These are phyloP conservation scores for Microctenopoma steveboyesi DNA, from an alignment of 2,797 vertebrate species.

Conservation along the genomic window DNA sequence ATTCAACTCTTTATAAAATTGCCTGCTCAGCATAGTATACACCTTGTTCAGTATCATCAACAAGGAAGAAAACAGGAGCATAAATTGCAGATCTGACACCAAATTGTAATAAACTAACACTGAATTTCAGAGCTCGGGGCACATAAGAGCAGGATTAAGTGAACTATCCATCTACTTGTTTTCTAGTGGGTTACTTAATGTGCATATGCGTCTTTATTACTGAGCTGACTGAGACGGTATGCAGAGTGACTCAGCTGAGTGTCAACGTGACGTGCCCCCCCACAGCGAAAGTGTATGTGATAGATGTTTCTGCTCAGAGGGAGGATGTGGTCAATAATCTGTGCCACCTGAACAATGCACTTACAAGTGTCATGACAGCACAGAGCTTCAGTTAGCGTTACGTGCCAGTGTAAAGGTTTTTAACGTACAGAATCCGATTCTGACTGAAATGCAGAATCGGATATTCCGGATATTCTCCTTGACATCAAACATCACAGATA, in stretches of 20 bases:
- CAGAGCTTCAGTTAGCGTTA: background rate
- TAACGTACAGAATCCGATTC: background rate
- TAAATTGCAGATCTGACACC: background rate
- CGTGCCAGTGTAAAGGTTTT: too few species aligned
- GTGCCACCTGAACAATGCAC: conserved; percentile 23
- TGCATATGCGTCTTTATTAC: background rate
- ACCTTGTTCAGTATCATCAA: too few species aligned
- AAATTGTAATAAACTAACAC: background rate
- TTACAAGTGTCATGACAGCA: background rate
- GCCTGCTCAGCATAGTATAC: too few species aligned
- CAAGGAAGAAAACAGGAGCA: too few species aligned
- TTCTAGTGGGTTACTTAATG: background rate
- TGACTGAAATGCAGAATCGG: background rate
- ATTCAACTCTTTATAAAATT: too few species aligned
- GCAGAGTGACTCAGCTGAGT: conserved; percentile 10
- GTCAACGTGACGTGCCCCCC: conserved; percentile 16
- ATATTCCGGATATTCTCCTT: background rate
- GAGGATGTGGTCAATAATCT: conserved; percentile 57
- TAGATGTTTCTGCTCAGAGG: conserved; percentile 22
- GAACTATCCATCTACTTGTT: background rate
- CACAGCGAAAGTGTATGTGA: background rate
- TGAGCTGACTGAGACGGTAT: background rate
- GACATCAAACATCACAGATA: background rate
- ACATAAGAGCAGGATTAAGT: background rate
- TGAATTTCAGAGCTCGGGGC: too few species aligned